phyloP scores from a whole-genome alignment of 2,888 invertebrate genomes.

The Drosophila seclusa region DNA sequence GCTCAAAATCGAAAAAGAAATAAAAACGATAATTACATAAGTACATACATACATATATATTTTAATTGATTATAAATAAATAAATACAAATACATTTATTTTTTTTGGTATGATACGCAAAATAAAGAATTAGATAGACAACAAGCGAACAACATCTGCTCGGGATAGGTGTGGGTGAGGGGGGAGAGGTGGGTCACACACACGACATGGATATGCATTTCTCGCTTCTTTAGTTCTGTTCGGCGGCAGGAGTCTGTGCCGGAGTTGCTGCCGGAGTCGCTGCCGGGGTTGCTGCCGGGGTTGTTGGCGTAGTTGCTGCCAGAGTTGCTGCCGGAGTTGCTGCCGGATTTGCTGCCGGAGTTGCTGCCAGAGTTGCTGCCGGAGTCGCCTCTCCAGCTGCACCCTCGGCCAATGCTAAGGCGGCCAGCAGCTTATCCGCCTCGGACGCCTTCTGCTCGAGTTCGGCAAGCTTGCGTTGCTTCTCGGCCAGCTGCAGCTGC shows the following conservation, averaged over 20 bases:
- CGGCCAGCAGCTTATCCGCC: constrained; percentile 64
- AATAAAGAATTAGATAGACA: constrained; percentile 28
- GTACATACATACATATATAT: constrained; percentile 47
- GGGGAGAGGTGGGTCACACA: neutral
- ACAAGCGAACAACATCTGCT: constrained; percentile 25
- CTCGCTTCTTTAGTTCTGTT: constrained; percentile 49
- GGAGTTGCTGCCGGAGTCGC: neutral
- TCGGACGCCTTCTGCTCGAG: constrained; percentile 68
- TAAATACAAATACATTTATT: constrained; percentile 74
- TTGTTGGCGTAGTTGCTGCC: neutral
- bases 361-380: constrained; percentile 14
- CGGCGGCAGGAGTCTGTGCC: constrained; percentile 9
- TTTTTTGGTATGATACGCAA: constrained; percentile 49
- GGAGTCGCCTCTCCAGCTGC: constrained; percentile 11
- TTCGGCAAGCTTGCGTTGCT: constrained; percentile 61
- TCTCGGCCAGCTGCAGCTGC: constrained; percentile 59
- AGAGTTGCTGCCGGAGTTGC: neutral
- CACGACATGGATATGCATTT: neutral
- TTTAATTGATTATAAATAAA: constrained; percentile 78
- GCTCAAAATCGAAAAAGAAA: neutral
- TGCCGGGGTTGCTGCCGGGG: constrained; percentile 15
- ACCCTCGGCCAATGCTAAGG: constrained; percentile 40
- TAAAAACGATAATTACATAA: constrained; percentile 20
- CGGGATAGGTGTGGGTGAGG: constrained; percentile 9
- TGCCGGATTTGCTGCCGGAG: constrained; percentile 4